Evolutionary conservation across 2,113 vertebrate genomes (phyloP), one percentile per base, ranked within the genome.

Genomic region (Etheostoma spectabile): DNA sequence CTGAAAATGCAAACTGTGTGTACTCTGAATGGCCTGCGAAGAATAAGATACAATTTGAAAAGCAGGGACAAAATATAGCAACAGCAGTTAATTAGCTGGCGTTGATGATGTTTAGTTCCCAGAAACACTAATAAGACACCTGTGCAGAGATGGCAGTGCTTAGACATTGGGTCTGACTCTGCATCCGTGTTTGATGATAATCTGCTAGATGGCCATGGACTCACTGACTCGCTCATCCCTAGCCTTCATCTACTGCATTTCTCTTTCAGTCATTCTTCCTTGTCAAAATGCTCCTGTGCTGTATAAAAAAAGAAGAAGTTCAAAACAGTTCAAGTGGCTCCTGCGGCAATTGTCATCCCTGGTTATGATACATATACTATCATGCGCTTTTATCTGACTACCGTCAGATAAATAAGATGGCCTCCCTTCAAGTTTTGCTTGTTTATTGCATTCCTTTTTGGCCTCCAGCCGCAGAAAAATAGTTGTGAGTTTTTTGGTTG

Each of bases 141-240:
- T 88, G 82, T 56, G 56, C 67, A 73, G 66, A 59, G n/a, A 84
- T 10, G 22, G 48, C 73, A 66, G 62, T 0, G 6, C 35, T 53
- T 65, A 65, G 38, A 51, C 64, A 63, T 86, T 86, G 35, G 60
- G 30, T 80, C 42, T 27, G 73, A 79, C 70, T 81, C 42, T 74
- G 83, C 15, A 15, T 82, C 70, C 60, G 79, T 12, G 6, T 71
- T 63, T 82, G 80, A 88, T 33, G 76, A 53, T 87, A 86, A 88
- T 91, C 89, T 65, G 77, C 77, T 76, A 89, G 84, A 89, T 78
- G 82, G 11, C 78, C 65, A 11, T 53, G 77, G 84, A 79, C 82
- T 84, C 74, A 1, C 2, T 71, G 70, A 72, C 63, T 86, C 83
- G 75, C 67, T 88, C 77, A 73, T 87, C 76, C 77, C 61, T 2